phyloP scores from a whole-genome alignment of 1,140 invertebrate species.

The Calliphora vicina region DNA sequence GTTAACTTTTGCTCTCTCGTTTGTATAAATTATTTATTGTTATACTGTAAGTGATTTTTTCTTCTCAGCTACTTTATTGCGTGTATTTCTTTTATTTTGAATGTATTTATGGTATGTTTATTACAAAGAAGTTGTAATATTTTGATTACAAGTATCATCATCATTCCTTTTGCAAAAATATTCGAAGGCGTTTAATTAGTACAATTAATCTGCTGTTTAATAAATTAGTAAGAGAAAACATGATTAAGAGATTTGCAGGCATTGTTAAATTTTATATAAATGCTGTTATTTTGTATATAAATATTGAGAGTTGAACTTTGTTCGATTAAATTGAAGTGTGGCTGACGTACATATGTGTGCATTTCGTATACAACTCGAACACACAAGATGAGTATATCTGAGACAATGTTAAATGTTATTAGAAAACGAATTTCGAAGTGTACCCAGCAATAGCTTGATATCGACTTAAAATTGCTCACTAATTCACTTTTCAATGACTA shows the following conservation, averaged over 20 bases:
- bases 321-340: not conserved
- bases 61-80: not conserved
- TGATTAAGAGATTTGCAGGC: slow-evolving; percentile 12
- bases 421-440: too few relatives aligned
- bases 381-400: not conserved
- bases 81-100: not conserved
- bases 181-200: slow-evolving; percentile 37
- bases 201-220: slow-evolving; percentile 41
- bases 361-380: not conserved
- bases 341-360: not conserved
- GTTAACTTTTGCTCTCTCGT: not conserved
- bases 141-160: not conserved
- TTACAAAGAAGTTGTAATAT: slow-evolving; percentile 5
- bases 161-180: not conserved
- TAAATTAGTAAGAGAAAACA: slow-evolving; percentile 30
- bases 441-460: too few relatives aligned
- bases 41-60: not conserved
- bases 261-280: not conserved
- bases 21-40: not conserved
- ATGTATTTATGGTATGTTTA: not conserved
- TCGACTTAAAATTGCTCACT: too few relatives aligned
- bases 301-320: not conserved
- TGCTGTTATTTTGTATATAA: not conserved
- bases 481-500: too few relatives aligned
- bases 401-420: too few relatives aligned